Conservation (phyloP, 2,113 vertebrate species). For the Brachirus orientalis region DNA sequence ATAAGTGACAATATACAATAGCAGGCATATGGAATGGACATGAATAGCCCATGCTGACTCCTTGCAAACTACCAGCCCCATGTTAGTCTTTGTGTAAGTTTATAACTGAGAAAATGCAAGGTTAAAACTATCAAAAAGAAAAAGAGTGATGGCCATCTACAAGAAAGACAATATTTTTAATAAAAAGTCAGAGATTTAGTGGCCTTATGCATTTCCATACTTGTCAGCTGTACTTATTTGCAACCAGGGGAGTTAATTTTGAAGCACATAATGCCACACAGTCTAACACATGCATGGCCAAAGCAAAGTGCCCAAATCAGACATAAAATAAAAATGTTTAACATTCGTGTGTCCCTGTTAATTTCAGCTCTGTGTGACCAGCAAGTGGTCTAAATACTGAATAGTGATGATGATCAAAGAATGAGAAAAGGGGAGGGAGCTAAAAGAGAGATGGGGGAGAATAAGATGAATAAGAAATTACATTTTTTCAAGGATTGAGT, state of each 20-base stretch:
- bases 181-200: no score
- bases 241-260: conserved; percentile 36
- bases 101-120: not conserved
- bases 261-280: not conserved
- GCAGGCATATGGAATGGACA: not conserved
- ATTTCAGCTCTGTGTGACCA: conserved; percentile 4
- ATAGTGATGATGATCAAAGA: conserved; percentile 17
- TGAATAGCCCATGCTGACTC: not conserved
- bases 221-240: conserved; percentile 11
- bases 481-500: conserved; percentile 2
- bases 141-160: no score
- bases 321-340: not conserved
- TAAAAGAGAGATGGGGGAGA: not conserved
- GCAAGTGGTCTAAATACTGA: conserved; percentile 11
- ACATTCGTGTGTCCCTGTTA: conserved; percentile 3
- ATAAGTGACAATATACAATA: no score
- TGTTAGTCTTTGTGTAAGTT: not conserved
- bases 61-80: not conserved
- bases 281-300: not conserved
- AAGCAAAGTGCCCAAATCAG: not conserved
- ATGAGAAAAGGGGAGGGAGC: no score
- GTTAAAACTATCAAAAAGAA: no score
- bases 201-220: no score
- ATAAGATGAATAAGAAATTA: conserved; percentile 10
- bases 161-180: no score